Percentiles rank a stretch among this genome's conserved stretches.
Conservation (phyloP, 2,888 invertebrate genomes). For the Conchocele bisecta region DNA sequence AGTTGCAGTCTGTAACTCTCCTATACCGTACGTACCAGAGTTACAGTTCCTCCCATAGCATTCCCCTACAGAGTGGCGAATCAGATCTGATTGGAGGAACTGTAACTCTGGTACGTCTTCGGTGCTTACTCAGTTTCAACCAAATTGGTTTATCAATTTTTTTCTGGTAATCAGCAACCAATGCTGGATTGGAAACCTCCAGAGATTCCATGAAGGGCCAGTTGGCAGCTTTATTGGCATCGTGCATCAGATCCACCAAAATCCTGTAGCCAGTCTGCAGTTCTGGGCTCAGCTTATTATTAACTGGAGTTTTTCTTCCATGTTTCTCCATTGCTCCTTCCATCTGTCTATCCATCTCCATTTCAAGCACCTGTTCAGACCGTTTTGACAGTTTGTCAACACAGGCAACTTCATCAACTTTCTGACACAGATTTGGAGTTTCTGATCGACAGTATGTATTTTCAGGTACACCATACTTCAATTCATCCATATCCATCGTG, state of each 20-base stretch:
- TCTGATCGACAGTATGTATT: neutral
- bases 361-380: constrained; percentile 5
- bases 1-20: too few species aligned
- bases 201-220: constrained; percentile 83
- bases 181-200: constrained; percentile 78
- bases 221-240: constrained; percentile 81
- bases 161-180: constrained; percentile 82
- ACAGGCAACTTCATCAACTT: constrained; percentile 45
- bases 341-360: constrained; percentile 29
- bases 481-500: too few species aligned
- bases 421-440: neutral
- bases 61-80: too few species aligned
- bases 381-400: constrained; percentile 60
- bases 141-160: constrained; percentile 84
- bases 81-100: too few species aligned
- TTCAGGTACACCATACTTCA: neutral
- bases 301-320: constrained; percentile 47
- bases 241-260: constrained; percentile 82
- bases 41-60: too few species aligned
- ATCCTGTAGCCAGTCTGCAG: constrained; percentile 81
- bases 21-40: too few species aligned
- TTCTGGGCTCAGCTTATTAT: constrained; percentile 67
- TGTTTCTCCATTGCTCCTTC: constrained; percentile 45
- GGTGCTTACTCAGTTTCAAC: constrained; percentile 83
- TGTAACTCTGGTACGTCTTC: too few species aligned